Evolutionary conservation across 2,797 vertebrate genomes (phyloP), one percentile per base, ranked within the genome.

Genomic region (Remorina albescens): DNA sequence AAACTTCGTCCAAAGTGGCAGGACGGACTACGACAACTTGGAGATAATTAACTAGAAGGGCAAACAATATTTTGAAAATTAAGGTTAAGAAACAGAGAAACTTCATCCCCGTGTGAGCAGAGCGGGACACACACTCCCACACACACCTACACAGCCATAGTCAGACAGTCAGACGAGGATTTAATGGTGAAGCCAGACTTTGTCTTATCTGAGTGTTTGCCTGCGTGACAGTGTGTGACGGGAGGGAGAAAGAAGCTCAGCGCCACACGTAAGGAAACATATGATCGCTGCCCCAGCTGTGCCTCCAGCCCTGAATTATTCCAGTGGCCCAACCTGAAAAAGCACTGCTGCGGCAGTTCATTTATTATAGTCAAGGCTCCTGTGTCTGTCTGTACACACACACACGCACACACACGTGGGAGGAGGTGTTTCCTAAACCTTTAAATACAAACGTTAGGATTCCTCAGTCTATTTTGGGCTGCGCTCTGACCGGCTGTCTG

Each of bases 311-410:
- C 61, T 56, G 71, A 88, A 85, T 92, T 91, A 85, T 91, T 94
- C 83, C 84, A 91, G 74, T 77, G 76, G 78, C 75, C 82, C 83
- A 77, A 89, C 86, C 87, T 90, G 84, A 91, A 93, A 90, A 56
- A 92, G 89, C 91, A 71, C 58, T 11, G 66, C 83, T 41, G 62
- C 83, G 85, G 83, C 90, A 90, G 75, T 78, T 86, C 87, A 91
- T 93, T 92, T 90, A 89, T 92, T 93, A 92, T 61, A 70, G 56
- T 78, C 75, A 62, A 46, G 76, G 67, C 78, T 80, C 68, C 69
- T 49, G 73, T 84, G 70, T 80, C 66, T 81, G 68, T 66, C 67
- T 80, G 71, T 53, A 41, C 64, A 54, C 80, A 56, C 62, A 56
- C 78, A 58, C 46, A 65, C 74, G 61, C 50, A 58, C 70, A 57